Base-by-base conservation (phyloP, 2,888 invertebrate species). In the Meandrusa payeni region DNA sequence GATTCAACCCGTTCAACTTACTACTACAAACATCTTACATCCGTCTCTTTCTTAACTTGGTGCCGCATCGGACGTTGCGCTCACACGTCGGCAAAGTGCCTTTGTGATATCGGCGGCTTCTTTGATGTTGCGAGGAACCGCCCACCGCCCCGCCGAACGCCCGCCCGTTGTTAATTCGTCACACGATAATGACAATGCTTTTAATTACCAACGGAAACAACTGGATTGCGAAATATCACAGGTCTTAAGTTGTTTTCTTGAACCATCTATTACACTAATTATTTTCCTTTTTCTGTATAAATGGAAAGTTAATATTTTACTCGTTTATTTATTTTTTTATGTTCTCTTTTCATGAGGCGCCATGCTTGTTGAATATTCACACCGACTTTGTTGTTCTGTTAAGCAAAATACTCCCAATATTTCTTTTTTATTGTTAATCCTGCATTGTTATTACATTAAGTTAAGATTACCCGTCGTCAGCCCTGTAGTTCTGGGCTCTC, bases 1-100 rank as follows among this genome's bases (percentile, higher is more conserved):
- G 80, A 77, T 76, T 78, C 79, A 82, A 80, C 78, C 74, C 78
- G 78, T 83, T 79, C 79, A 67, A 63, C 64, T 78, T 77, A 81
- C 79, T 74, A 77, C 77, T 73, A 76, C 78, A 77, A 74, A 77
- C 68, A 76, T 65, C 70, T 50, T 39, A 38, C 41, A 15, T 17
- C 58, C 50, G 10, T 77, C 78, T 51, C 70, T 54, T 27, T 77
- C 69, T 26, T 4, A 24, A 5, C 42, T 15, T 7, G 6, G 12
- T 2, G n/a, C 46, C 2, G 15, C 44, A 26, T 9, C 20, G 20
- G 3, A 49, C 39, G 2, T 70, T 69, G 52, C 69, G 19, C 51
- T 78, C 67, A 43, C 69, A 52, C 76, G 49, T 59, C 69, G 66
- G 66, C 73, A 72, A 72, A 63, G 69, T 68, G 68, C 65, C 66